Conservation (phyloP, 2,113 vertebrate genomes). For the Pterocles orientalis region DNA sequence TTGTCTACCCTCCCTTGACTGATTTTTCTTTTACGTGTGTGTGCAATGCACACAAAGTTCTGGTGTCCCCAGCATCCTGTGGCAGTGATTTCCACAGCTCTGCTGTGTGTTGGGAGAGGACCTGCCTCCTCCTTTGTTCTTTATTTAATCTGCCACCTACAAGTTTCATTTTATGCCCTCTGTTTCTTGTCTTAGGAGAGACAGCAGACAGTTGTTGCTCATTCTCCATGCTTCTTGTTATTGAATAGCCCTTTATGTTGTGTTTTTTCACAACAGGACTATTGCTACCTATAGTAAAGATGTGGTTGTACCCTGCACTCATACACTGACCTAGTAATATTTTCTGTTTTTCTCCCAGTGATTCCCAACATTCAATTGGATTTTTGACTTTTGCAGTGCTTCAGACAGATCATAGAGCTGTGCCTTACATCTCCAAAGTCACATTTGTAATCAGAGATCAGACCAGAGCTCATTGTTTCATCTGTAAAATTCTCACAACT, state of each 20-base stretch:
- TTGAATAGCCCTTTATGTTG: slow-evolving; percentile 15
- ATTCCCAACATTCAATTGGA: neutral
- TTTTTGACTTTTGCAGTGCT: slow-evolving; percentile 8
- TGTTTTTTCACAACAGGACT: neutral
- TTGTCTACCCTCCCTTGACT: neutral
- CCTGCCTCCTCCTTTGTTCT: neutral
- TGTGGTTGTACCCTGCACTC: neutral
- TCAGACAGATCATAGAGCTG: neutral
- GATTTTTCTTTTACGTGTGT: neutral
- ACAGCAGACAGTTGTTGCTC: neutral
- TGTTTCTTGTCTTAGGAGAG: slow-evolving; percentile 25
- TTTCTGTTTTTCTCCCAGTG: slow-evolving; percentile 19
- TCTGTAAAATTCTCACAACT: neutral
- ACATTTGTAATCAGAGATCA: neutral
- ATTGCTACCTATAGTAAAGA: neutral
- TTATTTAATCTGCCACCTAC: slow-evolving; percentile 31
- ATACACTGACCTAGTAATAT: neutral
- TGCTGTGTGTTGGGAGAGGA: neutral
- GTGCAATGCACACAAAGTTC: neutral
- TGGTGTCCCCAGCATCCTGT: neutral
- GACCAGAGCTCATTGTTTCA: neutral
- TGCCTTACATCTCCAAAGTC: neutral
- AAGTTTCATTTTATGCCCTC: slow-evolving; percentile 30
- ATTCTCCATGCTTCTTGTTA: slow-evolving; percentile 17
- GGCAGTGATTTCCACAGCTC: neutral